Evolutionary conservation across 2,888 invertebrate species (phyloP), one percentile per base, ranked within the genome.

Genomic region (Lithosia quadra): DNA sequence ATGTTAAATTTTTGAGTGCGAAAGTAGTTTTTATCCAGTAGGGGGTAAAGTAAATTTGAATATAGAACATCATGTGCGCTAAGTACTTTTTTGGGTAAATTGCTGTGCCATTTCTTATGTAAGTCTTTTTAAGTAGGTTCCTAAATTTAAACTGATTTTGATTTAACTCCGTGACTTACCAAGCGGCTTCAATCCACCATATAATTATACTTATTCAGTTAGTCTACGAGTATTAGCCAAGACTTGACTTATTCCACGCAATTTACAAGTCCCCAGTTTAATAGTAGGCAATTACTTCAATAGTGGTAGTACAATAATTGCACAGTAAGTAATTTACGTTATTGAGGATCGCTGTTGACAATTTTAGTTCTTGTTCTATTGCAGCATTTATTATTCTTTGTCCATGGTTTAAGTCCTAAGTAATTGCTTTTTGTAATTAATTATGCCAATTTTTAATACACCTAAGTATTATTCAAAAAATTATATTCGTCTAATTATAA

Each of bases 301-400:
- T 74, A 72, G 73, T 75, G 65, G 74, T 59, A 65, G 73, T 74
- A 63, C 66, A 73, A 77, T 85, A 82, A 86, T 86, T 84, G 81
- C 74, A 66, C 68, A 65, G 77, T 78, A 84, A 65, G 77, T 78
- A 84, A 86, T 86, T 84, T 80, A 68, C 77, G 69, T 72, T 81
- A 78, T 76, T 77, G 73, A 76, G 71, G 69, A 76, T 76, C 24
- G 76, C 73, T 76, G 75, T 82, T 79, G 85, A 84, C 84, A 83
- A 84, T 87, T 87, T 78, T 74, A 73, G 77, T 69, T 67, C 68
- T 75, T 73, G 78, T 77, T 75, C 78, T 69, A 77, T 70, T 74
- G 71, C 62, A 73, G 75, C 78, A 84, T 82, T 85, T 84, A 83
- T 82, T 84, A 79, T 77, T 73, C 65, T 63, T 65, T 11, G 7